phyloP scores from a whole-genome alignment of 2,888 invertebrate genomes.

The Candidula unifasciata region DNA sequence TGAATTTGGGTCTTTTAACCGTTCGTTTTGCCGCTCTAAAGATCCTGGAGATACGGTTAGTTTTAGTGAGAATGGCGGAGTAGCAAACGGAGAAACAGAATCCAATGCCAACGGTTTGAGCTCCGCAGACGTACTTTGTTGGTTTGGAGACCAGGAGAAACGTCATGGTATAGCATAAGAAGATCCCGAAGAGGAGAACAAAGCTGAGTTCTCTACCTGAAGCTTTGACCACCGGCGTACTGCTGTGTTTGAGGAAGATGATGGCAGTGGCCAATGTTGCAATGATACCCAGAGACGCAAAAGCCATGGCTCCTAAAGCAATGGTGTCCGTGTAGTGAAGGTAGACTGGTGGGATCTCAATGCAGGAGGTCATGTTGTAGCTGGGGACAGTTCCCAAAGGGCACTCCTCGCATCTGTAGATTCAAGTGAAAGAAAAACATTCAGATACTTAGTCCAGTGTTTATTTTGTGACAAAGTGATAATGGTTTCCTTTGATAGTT shows the following conservation, averaged over 20 bases:
- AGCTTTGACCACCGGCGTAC: conserved; percentile 79
- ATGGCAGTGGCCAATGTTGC: conserved; percentile 74
- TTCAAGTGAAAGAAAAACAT: not conserved
- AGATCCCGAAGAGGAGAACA: conserved; percentile 76
- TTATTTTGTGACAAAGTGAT: too few species aligned
- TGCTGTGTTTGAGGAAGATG: conserved; percentile 76
- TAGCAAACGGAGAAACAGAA: conserved; percentile 78
- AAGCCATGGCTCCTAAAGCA: conserved; percentile 94
- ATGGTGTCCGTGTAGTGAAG: conserved; percentile 85
- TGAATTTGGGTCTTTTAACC: conserved; percentile 78
- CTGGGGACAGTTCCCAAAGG: conserved; percentile 89
- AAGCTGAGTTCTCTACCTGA: conserved; percentile 79
- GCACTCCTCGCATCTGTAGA: conserved; percentile 87
- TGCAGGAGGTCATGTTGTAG: conserved; percentile 82
- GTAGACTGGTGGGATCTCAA: conserved; percentile 80
- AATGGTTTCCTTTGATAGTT: too few species aligned
- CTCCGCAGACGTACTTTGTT: conserved; percentile 75
- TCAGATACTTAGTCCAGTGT: too few species aligned
- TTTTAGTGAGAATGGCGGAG: conserved; percentile 78
- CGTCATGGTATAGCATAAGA: conserved; percentile 77
- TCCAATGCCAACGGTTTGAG: conserved; percentile 78
- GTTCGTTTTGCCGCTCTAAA: conserved; percentile 78
- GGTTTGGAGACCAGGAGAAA: conserved; percentile 77
- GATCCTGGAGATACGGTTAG: conserved; percentile 78
- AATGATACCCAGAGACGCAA: conserved; percentile 77